Percentiles rank a stretch among this genome's conserved stretches.
Conservation (phyloP, 2,113 vertebrate species). For the Mugil cephalus region DNA sequence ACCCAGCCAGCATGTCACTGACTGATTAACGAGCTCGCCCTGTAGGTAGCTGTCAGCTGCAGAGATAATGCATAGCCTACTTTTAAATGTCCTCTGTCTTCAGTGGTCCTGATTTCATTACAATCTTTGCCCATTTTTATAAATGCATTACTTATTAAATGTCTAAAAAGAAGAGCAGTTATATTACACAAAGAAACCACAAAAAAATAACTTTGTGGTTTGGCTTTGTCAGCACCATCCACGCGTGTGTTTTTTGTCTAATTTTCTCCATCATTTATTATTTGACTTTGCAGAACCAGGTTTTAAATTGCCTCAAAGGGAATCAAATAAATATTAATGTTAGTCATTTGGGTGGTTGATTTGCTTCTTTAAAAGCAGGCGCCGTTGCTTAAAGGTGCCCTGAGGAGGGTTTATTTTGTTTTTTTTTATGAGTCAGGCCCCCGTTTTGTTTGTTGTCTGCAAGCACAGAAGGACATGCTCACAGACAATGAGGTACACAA, state of each 20-base stretch:
- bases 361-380: neutral
- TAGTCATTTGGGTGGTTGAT: neutral
- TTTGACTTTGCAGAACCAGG: neutral
- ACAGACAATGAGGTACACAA: too few relatives aligned
- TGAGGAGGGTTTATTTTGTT: neutral
- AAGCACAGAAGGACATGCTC: neutral
- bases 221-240: slow-evolving; percentile 10
- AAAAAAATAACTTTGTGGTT: slow-evolving; percentile 1
- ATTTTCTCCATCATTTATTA: neutral
- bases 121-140: slow-evolving; percentile 5
- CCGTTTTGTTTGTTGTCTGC: neutral
- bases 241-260: slow-evolving; percentile 1
- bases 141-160: neutral
- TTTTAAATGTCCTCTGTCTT: slow-evolving; percentile 14
- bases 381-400: neutral
- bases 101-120: slow-evolving; percentile 22
- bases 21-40: slow-evolving; percentile 46
- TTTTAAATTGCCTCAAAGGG: neutral
- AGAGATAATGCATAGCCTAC: slow-evolving; percentile 37
- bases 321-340: neutral
- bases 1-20: slow-evolving; percentile 49
- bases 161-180: neutral
- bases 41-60: slow-evolving; percentile 49
- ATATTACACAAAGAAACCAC: neutral
- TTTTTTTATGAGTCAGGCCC: neutral